phyloP scores from a whole-genome alignment of 2,113 vertebrate genomes.

The Paracyprichromis sp. region DNA sequence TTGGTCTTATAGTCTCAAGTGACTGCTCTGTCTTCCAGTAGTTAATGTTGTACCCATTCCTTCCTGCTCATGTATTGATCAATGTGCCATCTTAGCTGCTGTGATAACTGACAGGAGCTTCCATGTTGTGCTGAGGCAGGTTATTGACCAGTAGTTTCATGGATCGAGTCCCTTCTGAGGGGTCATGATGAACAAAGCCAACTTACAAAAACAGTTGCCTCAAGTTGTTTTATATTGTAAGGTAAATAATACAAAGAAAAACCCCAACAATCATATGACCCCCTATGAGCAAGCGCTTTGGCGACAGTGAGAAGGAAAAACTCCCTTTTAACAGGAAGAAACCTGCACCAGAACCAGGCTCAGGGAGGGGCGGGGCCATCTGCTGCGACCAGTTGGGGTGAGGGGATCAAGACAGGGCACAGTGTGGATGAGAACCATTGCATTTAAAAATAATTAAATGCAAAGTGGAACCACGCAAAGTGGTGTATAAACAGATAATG shows the following conservation, averaged over 20 bases:
- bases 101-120: neutral
- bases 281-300: rapidly evolving
- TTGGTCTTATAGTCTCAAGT: neutral
- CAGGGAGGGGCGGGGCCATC: neutral
- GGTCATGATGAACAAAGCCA: neutral
- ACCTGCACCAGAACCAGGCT: rapidly evolving
- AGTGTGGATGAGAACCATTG: neutral
- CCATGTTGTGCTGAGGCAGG: neutral
- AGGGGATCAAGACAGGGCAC: neutral
- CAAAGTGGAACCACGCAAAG: neutral
- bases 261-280: neutral
- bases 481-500: neutral
- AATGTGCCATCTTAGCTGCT: neutral
- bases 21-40: neutral
- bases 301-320: neutral
- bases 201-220: neutral
- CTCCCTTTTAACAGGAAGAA: neutral
- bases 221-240: neutral
- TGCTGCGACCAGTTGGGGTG: rapidly evolving
- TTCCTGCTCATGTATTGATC: neutral
- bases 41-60: neutral
- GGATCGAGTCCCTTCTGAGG: rapidly evolving
- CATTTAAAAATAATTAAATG: neutral
- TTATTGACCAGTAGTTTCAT: neutral
- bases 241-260: neutral